These are phyloP conservation scores for Conomelus anceps DNA, from an alignment of 2,888 invertebrate genomes.

Conservation along the genomic window DNA sequence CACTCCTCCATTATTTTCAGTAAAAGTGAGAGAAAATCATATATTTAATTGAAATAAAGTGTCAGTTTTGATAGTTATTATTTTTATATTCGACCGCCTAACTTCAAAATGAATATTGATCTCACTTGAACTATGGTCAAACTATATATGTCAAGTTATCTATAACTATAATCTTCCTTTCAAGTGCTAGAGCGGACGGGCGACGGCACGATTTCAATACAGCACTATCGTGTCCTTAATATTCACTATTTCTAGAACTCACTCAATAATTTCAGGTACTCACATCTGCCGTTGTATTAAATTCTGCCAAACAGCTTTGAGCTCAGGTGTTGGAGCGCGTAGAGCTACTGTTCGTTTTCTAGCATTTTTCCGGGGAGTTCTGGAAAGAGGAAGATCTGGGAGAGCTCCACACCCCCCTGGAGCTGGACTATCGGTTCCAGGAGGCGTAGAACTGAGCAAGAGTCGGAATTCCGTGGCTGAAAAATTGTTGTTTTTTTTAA, in stretches of 20 bases:
- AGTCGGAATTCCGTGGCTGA: slow-evolving; percentile 79
- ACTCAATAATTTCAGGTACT: slow-evolving; percentile 41
- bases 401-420: slow-evolving; percentile 58
- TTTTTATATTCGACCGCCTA: too few species aligned
- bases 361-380: slow-evolving; percentile 57
- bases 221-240: background rate
- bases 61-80: too few species aligned
- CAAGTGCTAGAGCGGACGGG: too few species aligned
- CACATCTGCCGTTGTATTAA: slow-evolving; percentile 80
- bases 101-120: too few species aligned
- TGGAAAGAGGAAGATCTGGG: slow-evolving; percentile 44
- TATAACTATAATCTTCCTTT: too few species aligned
- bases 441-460: slow-evolving; percentile 47
- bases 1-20: too few species aligned
- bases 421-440: slow-evolving; percentile 59
- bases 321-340: slow-evolving; percentile 72
- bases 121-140: background rate
- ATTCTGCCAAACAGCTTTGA: slow-evolving; percentile 88
- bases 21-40: too few species aligned
- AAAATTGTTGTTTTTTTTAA: slow-evolving; percentile 27
- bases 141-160: slow-evolving; percentile 12
- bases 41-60: too few species aligned
- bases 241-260: background rate
- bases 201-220: too few species aligned
- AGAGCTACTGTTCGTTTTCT: slow-evolving; percentile 64